A percentile compares a stretch with the other conserved stretches of the same genome.
phyloP scores from a whole-genome alignment of 2,797 vertebrate species.

The Balearica regulorum region DNA sequence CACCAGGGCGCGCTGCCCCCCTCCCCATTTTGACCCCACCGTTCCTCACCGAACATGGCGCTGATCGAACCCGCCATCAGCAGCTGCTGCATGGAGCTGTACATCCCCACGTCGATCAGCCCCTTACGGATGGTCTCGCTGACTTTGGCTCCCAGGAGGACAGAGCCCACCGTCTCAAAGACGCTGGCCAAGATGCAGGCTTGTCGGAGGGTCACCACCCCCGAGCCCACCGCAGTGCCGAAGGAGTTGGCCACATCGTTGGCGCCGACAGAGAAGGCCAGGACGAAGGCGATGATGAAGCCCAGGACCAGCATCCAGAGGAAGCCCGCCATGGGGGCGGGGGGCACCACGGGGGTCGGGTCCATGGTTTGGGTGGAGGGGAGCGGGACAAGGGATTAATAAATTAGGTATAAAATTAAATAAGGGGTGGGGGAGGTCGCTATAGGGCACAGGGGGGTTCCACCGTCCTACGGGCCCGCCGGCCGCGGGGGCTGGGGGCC shows the following conservation, averaged over 20 bases:
- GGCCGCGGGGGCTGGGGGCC: neutral
- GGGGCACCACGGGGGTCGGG: neutral
- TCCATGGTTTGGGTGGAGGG: neutral
- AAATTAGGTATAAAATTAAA: constrained; percentile 33
- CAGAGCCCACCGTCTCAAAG: constrained; percentile 93
- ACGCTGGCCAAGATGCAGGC: constrained; percentile 92
- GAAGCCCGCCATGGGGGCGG: constrained; percentile 56
- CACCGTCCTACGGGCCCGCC: neutral
- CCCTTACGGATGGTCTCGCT: constrained; percentile 96
- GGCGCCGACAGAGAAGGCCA: constrained; percentile 97
- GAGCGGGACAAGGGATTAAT: neutral
- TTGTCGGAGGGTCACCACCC: constrained; percentile 91
- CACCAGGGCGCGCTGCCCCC: accelerated
- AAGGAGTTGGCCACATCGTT: constrained; percentile 99
- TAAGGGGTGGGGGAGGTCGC: neutral
- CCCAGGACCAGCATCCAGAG: constrained; percentile 89
- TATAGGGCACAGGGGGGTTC: neutral
- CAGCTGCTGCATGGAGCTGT: constrained; percentile 75
- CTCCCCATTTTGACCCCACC: neutral
- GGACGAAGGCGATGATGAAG: constrained; percentile 92
- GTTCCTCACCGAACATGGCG: constrained; percentile 87
- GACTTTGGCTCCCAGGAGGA: constrained; percentile 93
- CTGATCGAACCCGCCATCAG: constrained; percentile 94
- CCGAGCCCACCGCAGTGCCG: constrained; percentile 95
- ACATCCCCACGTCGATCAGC: constrained; percentile 89